Percentiles rank a stretch among this genome's conserved stretches.
These are phyloP conservation scores for Rhinichthys klamathensis DNA, from an alignment of 2,113 vertebrate species.

Conservation along the genomic window DNA sequence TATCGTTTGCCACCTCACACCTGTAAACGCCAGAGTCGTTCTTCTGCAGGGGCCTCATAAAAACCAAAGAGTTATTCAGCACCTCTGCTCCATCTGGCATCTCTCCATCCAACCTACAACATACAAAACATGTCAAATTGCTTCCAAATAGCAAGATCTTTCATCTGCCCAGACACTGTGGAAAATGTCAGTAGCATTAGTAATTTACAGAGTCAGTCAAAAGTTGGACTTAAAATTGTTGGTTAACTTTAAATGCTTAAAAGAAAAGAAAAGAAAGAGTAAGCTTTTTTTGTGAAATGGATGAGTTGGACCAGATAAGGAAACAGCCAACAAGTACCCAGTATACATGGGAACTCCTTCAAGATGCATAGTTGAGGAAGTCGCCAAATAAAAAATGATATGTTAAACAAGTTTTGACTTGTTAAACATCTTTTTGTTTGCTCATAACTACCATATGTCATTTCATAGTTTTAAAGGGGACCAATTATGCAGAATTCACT, in stretches of 20 bases:
- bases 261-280: no score
- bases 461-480: no score
- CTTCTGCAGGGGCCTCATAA: conserved; percentile 86
- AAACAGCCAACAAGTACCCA: no score
- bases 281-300: not conserved
- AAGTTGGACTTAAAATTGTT: not conserved
- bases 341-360: no score
- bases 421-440: no score
- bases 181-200: not conserved
- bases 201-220: not conserved
- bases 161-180: not conserved
- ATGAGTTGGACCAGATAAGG: not conserved
- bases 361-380: no score
- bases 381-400: no score
- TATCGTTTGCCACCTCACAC: conserved; percentile 92
- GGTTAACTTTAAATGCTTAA: no score
- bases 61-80: conserved; percentile 90
- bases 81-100: conserved; percentile 89
- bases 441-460: no score
- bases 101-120: conserved; percentile 85
- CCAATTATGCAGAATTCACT: no score
- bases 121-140: conserved; percentile 24
- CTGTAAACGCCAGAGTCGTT: conserved; percentile 94
- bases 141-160: not conserved
- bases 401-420: no score